Evolutionary conservation across 2,888 invertebrate species (phyloP).

Genomic region (Corythucha ciliata): DNA sequence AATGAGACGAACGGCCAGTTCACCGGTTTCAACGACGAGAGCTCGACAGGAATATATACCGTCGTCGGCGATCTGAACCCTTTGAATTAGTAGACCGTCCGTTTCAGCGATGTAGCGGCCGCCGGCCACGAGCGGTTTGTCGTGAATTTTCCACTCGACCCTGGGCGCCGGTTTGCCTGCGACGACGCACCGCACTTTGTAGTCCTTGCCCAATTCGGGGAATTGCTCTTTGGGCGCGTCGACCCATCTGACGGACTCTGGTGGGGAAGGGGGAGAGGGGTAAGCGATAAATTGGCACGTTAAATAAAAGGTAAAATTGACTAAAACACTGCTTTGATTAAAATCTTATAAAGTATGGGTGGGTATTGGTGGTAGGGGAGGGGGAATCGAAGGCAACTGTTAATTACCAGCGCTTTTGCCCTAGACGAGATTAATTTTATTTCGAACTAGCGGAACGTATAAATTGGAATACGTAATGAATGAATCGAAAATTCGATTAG

Average conservation of each 20-base stretch:
- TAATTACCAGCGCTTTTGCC: no score
- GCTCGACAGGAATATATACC: constrained; percentile 80
- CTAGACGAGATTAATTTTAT: no score
- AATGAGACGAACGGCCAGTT: constrained; percentile 65
- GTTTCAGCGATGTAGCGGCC: constrained; percentile 64
- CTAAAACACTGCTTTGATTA: no score
- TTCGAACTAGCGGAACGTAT: no score
- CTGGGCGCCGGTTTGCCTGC: constrained; percentile 73
- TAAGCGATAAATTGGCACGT: no score
- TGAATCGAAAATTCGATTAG: no score
- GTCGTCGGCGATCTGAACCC: constrained; percentile 71
- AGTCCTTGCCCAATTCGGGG: constrained; percentile 65
- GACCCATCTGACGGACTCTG: constrained; percentile 77
- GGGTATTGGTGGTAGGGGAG: no score
- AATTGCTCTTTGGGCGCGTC: constrained; percentile 77
- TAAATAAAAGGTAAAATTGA: no score
- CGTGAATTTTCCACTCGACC: constrained; percentile 79
- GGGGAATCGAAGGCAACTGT: no score
- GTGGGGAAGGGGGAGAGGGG: no score
- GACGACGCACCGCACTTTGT: constrained; percentile 72
- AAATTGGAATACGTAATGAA: no score
- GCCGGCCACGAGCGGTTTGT: constrained; percentile 1
- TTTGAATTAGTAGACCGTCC: constrained; percentile 66
- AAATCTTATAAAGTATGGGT: no score
- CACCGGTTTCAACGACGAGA: constrained; percentile 71